These are phyloP conservation scores for Panopea generosa DNA, from an alignment of 2,888 invertebrate genomes.

Conservation along the genomic window DNA sequence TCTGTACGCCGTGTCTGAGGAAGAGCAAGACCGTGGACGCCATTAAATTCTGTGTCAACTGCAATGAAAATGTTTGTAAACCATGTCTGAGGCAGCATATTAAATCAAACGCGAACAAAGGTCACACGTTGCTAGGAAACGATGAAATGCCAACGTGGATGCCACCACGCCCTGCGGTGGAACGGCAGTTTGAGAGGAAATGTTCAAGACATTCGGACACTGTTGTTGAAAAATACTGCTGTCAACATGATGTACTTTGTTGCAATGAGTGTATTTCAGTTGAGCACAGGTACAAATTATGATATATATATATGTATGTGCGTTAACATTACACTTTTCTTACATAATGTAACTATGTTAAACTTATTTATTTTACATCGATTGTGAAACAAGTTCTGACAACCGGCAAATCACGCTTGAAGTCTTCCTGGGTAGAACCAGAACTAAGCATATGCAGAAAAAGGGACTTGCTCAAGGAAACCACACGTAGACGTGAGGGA, in stretches of 20 bases:
- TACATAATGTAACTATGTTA: too few relatives aligned
- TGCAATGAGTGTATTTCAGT: slow-evolving; percentile 35
- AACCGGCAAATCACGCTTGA: too few relatives aligned
- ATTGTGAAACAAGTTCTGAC: too few relatives aligned
- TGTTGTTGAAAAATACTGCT: slow-evolving; percentile 23
- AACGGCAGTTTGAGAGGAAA: neutral
- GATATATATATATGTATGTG: too few relatives aligned
- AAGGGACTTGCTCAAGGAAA: too few relatives aligned
- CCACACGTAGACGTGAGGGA: too few relatives aligned
- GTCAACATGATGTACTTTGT: slow-evolving; percentile 30
- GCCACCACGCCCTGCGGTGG: neutral
- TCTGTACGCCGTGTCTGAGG: slow-evolving; percentile 42
- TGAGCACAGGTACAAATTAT: slow-evolving; percentile 42
- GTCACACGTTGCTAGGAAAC: slow-evolving; percentile 12
- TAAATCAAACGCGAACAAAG: slow-evolving; percentile 6
- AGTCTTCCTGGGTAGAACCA: too few relatives aligned
- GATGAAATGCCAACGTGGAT: slow-evolving; percentile 42
- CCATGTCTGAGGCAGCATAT: slow-evolving; percentile 35
- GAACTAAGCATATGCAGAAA: too few relatives aligned
- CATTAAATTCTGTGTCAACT: slow-evolving; percentile 39
- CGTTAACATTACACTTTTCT: too few relatives aligned
- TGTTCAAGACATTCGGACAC: slow-evolving; percentile 28
- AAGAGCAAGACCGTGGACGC: slow-evolving; percentile 14
- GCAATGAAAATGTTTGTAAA: slow-evolving; percentile 41
- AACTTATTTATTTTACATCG: too few relatives aligned